Evolutionary conservation across 1,140 invertebrate genomes (phyloP), one percentile per base, ranked within the genome.

Genomic region (Zaprionus ornatus): DNA sequence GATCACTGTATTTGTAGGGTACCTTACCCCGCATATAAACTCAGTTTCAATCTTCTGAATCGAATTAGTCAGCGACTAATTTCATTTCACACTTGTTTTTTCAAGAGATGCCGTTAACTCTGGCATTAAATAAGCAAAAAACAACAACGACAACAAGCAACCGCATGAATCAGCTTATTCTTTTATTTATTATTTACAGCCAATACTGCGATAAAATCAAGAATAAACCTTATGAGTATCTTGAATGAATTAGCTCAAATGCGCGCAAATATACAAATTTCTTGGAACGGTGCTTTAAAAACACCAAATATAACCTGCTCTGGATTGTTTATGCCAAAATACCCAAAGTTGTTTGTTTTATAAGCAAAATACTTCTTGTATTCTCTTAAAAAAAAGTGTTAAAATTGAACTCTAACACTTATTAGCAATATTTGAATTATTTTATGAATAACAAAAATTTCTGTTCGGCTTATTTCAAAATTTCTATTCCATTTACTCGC

Each of bases 41-140:
- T 15, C 21, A 40, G 37, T 6, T 40, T 2, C 6, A n/a, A 40
- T 52, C 45, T 68, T 37, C 15, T 23, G 66, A 45, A 37, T 61
- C 59, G 35, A 63, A 55, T 70, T 61, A 62, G 59, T 70, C 67
- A 70, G 25, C 67, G 23, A 35, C 40, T 70, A 63, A 55, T 61
- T 27, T 19, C 29, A 52, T 42, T 70, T 61, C 57, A 69, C 66
- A 69, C 67, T 69, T 40, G 57, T 60, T 59, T 69, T 17, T 45
- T 45, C 5, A 45, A 29, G 62, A 70, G 67, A 70, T 70, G 67
- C 21, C 50, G 32, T 63, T 63, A 70, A 42, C 67, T 45, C 40
- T 54, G 59, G 45, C 45, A 50, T 50, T 50, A 50, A 50, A 50
- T 50, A 10, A 50, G 40, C 40, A 45, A 45, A 45, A 37, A 37